Conservation (phyloP, 1,140 invertebrate species). For the Ctenoplectra terminalis region DNA sequence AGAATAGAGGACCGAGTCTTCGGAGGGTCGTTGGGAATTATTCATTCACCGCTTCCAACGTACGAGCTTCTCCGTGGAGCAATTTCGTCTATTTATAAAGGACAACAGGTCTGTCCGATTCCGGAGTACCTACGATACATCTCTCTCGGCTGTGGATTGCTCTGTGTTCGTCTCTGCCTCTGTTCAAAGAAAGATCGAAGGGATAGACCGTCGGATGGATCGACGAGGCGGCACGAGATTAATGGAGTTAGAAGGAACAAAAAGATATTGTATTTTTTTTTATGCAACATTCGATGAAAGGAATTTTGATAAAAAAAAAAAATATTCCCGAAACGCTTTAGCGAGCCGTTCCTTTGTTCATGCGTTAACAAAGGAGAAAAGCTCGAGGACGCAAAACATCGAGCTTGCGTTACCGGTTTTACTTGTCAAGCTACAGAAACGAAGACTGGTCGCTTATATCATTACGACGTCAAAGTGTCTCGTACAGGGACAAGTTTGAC, state of each 20-base stretch:
- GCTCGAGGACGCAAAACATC: not conserved
- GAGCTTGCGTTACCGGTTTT: conserved; percentile 16
- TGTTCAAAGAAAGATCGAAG: not conserved
- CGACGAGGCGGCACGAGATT: not conserved
- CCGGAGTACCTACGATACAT: not conserved
- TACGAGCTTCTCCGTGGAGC: conserved; percentile 7
- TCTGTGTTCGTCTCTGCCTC: not conserved
- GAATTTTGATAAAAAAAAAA: not conserved
- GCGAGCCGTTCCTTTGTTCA: not conserved
- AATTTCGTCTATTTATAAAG: conserved; percentile 51
- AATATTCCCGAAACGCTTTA: not conserved
- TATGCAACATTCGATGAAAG: not conserved
- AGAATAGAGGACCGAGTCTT: not conserved
- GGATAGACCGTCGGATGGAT: not conserved
- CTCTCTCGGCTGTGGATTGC: not conserved
- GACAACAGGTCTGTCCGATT: conserved; percentile 19
- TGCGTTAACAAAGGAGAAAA: not conserved
- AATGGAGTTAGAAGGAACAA: too few relatives aligned
- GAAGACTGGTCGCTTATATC: conserved; percentile 53
- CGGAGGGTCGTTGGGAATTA: conserved; percentile 33
- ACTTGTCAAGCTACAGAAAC: conserved; percentile 24
- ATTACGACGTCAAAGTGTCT: conserved; percentile 63
- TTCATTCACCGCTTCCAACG: conserved; percentile 21
- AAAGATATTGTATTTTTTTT: not conserved
- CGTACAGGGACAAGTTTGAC: conserved; percentile 51